Evolutionary conservation across 2,113 vertebrate species (phyloP), one percentile per base, ranked within the genome.

Genomic region (Regulus satrapa): DNA sequence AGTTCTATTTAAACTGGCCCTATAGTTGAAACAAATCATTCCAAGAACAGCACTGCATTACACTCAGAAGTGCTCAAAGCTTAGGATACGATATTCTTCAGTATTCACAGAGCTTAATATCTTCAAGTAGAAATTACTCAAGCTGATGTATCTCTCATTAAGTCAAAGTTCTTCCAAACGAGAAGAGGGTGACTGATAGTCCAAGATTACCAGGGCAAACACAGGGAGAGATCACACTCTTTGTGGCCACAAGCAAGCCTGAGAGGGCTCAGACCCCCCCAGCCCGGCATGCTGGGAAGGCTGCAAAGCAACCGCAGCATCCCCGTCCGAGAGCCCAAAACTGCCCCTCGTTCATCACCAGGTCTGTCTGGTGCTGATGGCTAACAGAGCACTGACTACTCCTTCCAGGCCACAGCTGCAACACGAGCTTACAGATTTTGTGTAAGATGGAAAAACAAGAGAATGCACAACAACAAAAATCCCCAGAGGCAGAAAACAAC

Each of bases 41-140:
- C 75, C 85, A 95, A 83, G 88, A 96, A 88, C 81, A 94, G 95
- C 59, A 84, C 26, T 85, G 75, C 91, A 94, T 89, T 94, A 93
- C 69, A 79, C 84, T 94, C 82, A 74, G 82, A 86, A 95, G 55
- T 67, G 84, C 66, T 97, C 90, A 95, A 95, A 97, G 82, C 89
- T 95, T 80, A 66, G 56, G 59, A 74, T 63, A 82, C 0, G 0
- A 80, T 94, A 90, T 92, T 94, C 91, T 86, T 97, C 91, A 90
- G 66, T 89, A 86, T 96, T 95, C 88, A 86, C 16, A 74, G 77
- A 81, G 58, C 75, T 97, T 95, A 96, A 63, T 74, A 92, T 87
- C 95, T 87, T 97, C 88, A 95, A 95, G 91, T 61, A 96, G 93
- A 88, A 96, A 95, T 96, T 91, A 97, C 91, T 96, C 63, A 94